Evolutionary conservation across 1,140 invertebrate genomes (phyloP).

Genomic region (Pseudomyrmex sp.): DNA sequence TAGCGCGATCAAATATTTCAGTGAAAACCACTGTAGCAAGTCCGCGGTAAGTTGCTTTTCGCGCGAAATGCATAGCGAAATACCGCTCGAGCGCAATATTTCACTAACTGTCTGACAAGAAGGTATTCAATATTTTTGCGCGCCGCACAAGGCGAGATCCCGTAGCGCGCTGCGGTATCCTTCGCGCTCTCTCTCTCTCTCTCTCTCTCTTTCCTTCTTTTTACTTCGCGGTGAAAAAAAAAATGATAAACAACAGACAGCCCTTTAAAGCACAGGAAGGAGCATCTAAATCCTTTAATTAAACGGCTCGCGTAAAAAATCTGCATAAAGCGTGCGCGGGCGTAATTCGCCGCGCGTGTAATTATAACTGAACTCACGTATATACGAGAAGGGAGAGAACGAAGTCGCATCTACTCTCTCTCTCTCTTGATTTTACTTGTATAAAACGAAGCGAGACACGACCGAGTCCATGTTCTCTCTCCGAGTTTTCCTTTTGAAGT

Average conservation of each 20-base stretch:
- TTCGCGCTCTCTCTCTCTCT: background rate
- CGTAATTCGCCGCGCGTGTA: conserved; percentile 44
- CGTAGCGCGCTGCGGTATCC: conserved; percentile 7
- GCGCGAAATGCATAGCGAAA: conserved; percentile 44
- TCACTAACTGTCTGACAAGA: conserved; percentile 42
- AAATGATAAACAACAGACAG: conserved; percentile 15
- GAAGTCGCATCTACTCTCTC: too few species aligned
- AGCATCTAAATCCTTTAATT: conserved; percentile 62
- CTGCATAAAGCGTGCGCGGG: conserved; percentile 29
- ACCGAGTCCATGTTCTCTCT: background rate
- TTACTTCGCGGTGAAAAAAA: background rate
- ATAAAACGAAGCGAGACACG: background rate
- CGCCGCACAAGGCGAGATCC: conserved; percentile 13
- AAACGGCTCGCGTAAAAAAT: conserved; percentile 60
- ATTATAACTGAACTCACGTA: conserved; percentile 36
- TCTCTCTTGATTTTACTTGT: conserved; percentile 17
- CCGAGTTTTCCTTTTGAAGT: conserved; percentile 20
- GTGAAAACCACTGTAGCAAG: conserved; percentile 26
- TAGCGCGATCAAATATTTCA: conserved; percentile 35
- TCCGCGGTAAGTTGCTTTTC: conserved; percentile 43
- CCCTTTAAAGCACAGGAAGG: conserved; percentile 30
- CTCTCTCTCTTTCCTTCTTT: background rate
- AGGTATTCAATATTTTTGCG: conserved; percentile 52
- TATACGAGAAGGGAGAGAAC: too few species aligned
- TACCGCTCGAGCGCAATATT: conserved; percentile 45